A percentile compares a stretch with the other conserved stretches of the same genome.
These are phyloP conservation scores for Vesta saturnalis DNA, from an alignment of 2,888 invertebrate species.

Conservation along the genomic window DNA sequence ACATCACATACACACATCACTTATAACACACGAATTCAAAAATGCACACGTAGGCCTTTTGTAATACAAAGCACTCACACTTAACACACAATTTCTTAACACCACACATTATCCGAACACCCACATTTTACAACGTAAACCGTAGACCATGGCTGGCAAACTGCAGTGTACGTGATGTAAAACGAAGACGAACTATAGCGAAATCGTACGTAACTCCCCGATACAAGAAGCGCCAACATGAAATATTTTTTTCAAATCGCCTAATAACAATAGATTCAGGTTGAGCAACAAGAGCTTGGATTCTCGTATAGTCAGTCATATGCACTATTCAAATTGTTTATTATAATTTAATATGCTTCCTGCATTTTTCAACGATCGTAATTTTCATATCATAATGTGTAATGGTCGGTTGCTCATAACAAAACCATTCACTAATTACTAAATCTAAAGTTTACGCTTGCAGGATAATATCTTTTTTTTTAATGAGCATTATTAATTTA, in stretches of 20 bases:
- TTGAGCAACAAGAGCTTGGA: neutral
- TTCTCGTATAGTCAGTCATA: neutral
- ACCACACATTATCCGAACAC: constrained; percentile 33
- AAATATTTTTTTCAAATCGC: constrained; percentile 7
- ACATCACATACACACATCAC: constrained; percentile 28
- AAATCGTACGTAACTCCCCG: constrained; percentile 4
- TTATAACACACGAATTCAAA: constrained; percentile 16
- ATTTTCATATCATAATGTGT: neutral
- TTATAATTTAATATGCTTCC: neutral
- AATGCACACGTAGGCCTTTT: constrained; percentile 27
- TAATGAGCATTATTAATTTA: too few species aligned
- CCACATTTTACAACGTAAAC: constrained; percentile 24
- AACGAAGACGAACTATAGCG: constrained; percentile 15
- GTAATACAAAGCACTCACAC: constrained; percentile 26
- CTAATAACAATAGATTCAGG: constrained; percentile 2
- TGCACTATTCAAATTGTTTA: neutral
- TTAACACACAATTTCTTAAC: constrained; percentile 33
- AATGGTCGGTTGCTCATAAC: neutral
- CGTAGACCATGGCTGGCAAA: constrained; percentile 26
- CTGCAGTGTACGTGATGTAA: constrained; percentile 29
- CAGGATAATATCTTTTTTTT: too few species aligned
- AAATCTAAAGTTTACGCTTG: too few species aligned
- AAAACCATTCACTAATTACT: too few species aligned
- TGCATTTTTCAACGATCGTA: neutral
- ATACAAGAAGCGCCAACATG: constrained; percentile 12